A percentile compares a stretch with the other conserved stretches of the same genome.
phyloP scores from a whole-genome alignment of 2,113 vertebrate species.

The Apus apus region DNA sequence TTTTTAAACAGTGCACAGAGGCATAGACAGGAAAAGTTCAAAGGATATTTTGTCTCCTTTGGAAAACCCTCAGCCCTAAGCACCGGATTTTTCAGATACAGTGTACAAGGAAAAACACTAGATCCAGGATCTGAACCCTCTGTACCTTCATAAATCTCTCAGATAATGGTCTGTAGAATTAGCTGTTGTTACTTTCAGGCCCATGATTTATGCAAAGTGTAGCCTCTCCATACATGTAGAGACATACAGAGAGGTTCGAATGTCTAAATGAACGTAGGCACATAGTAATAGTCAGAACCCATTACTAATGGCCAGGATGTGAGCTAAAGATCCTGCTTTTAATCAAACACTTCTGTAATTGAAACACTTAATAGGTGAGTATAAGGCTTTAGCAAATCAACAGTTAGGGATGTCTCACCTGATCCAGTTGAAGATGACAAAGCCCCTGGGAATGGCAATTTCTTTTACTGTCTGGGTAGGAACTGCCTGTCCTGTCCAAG shows the following conservation, averaged over 20 bases:
- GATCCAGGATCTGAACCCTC: neutral
- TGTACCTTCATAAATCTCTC: neutral
- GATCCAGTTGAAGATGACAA: neutral
- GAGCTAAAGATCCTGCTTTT: neutral
- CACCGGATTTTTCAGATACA: neutral
- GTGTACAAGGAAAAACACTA: neutral
- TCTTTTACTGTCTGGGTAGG: neutral
- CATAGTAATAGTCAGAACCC: neutral
- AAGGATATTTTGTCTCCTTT: neutral
- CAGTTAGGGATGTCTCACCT: neutral
- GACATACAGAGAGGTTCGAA: neutral
- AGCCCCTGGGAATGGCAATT: rapidly evolving
- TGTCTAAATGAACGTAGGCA: neutral
- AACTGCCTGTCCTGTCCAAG: neutral
- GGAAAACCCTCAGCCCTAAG: neutral
- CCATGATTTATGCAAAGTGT: neutral
- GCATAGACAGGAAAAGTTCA: neutral
- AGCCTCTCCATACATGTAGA: neutral
- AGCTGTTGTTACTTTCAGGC: neutral
- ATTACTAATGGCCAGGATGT: neutral
- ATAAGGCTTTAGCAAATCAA: neutral
- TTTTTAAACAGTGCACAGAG: neutral
- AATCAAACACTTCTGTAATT: neutral
- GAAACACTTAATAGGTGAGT: neutral
- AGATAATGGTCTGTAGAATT: neutral